Evolutionary conservation across 2,113 vertebrate species (phyloP).

Genomic region (Mola mola): DNA sequence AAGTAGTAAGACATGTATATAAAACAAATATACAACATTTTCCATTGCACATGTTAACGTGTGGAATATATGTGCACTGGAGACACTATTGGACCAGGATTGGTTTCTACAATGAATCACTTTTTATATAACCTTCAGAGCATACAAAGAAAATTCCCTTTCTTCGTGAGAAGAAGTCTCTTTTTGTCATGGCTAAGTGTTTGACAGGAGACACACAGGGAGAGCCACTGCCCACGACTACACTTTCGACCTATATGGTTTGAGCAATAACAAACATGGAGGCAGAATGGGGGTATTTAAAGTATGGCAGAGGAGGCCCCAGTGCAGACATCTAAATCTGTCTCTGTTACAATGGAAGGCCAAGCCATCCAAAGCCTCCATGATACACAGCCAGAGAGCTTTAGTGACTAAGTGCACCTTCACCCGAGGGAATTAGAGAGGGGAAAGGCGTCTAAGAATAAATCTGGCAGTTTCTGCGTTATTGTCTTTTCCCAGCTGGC

Average conservation of each 20-base stretch:
- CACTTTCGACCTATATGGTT: neutral
- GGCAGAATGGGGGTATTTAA: conserved; percentile 16
- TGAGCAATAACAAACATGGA: neutral
- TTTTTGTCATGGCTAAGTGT: too few species aligned
- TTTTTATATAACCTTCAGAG: too few species aligned
- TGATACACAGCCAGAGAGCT: conserved; percentile 54
- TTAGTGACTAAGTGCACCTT: conserved; percentile 61
- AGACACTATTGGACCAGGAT: too few species aligned
- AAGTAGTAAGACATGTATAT: too few species aligned
- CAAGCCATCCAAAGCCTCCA: conserved; percentile 52
- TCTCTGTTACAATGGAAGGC: conserved; percentile 50
- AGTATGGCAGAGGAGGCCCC: conserved; percentile 14
- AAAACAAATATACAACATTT: too few species aligned
- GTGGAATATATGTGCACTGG: too few species aligned
- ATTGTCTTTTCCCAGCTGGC: conserved; percentile 66
- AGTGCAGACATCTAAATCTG: conserved; percentile 44
- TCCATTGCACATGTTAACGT: too few species aligned
- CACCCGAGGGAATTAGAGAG: conserved; percentile 52
- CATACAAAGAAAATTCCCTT: too few species aligned
- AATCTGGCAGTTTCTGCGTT: conserved; percentile 65
- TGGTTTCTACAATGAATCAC: too few species aligned
- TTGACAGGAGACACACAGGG: too few species aligned
- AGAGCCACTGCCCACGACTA: too few species aligned
- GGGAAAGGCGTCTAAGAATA: conserved; percentile 47
- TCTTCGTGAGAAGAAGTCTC: too few species aligned